Evolutionary conservation across 2,113 vertebrate genomes (phyloP).

Genomic region (Speoplatyrhinus poulsoni): DNA sequence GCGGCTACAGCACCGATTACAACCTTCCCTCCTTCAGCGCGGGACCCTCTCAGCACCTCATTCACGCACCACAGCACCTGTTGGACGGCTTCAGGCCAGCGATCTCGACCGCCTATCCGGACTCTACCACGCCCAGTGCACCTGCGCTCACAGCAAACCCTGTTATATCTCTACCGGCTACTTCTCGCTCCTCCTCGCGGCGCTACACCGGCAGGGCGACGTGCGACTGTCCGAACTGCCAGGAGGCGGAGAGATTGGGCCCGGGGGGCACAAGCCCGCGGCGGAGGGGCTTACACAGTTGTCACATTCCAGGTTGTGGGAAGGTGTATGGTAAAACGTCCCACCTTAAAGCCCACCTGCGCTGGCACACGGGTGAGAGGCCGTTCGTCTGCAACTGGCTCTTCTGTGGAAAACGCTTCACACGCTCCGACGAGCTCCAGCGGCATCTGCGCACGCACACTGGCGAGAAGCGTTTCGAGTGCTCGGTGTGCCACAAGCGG

Average conservation of each 20-base stretch:
- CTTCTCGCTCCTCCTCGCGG: constrained; percentile 80
- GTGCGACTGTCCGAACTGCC: constrained; percentile 92
- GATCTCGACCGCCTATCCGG: constrained; percentile 80
- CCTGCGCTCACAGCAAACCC: constrained; percentile 73
- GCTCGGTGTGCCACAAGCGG: constrained; percentile 85
- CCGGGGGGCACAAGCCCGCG: constrained; percentile 84
- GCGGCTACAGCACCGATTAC: constrained; percentile 88
- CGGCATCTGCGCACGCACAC: constrained; percentile 92
- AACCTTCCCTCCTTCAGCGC: constrained; percentile 83
- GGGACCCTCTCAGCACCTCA: constrained; percentile 83
- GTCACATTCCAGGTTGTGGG: constrained; percentile 90
- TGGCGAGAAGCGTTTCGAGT: constrained; percentile 93
- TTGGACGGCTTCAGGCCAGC: constrained; percentile 93
- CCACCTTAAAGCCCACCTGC: constrained; percentile 91
- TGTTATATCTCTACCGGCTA: constrained; percentile 72
- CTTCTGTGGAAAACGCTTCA: constrained; percentile 92
- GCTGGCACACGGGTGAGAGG: constrained; percentile 93
- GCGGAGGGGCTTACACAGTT: constrained; percentile 88
- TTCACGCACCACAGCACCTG: constrained; percentile 85
- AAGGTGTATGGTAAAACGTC: constrained; percentile 93
- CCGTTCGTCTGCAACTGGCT: constrained; percentile 95
- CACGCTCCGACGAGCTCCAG: constrained; percentile 91
- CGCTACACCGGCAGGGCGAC: constrained; percentile 87
- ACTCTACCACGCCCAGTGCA: constrained; percentile 74
- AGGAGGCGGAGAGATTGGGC: constrained; percentile 86